These are phyloP conservation scores for Camponotus pennsylvanicus DNA, from an alignment of 1,140 invertebrate species.

Conservation along the genomic window DNA sequence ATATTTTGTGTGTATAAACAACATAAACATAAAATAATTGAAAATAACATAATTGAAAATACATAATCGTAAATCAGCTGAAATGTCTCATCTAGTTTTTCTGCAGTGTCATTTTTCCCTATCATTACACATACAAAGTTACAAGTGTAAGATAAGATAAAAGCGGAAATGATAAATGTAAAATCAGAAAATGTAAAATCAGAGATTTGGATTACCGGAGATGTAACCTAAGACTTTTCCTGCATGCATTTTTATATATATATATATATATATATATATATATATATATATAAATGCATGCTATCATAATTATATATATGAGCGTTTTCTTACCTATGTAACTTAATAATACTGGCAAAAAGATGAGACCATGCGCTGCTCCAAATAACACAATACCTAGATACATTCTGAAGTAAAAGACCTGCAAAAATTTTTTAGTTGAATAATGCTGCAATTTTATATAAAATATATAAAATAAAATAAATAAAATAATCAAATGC, in stretches of 20 bases:
- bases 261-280: not conserved
- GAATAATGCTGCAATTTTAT: conserved; percentile 6
- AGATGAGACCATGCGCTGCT: conserved; percentile 98
- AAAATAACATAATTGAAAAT: too few relatives aligned
- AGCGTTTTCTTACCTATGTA: conserved; percentile 94
- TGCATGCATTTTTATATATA: not conserved
- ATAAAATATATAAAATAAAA: not conserved
- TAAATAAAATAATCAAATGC: too few relatives aligned
- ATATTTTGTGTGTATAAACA: not conserved
- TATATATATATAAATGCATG: too few relatives aligned
- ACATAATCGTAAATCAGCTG: not conserved
- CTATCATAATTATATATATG: not conserved
- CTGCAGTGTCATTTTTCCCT: not conserved
- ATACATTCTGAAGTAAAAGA: conserved; percentile 99
- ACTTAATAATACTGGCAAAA: conserved; percentile 98
- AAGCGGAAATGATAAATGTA: not conserved
- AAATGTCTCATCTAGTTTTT: not conserved
- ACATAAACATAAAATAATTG: conserved; percentile 37
- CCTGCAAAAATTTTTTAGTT: conserved; percentile 85
- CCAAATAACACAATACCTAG: conserved; percentile 98
- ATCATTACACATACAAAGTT: not conserved
- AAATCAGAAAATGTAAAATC: not conserved
- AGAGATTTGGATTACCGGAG: not conserved
- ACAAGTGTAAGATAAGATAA: conserved; percentile 3
- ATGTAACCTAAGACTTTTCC: not conserved